Percentiles rank a stretch among this genome's conserved stretches.
Conservation (phyloP, 2,113 vertebrate species). For the Pluvianellus socialis region DNA sequence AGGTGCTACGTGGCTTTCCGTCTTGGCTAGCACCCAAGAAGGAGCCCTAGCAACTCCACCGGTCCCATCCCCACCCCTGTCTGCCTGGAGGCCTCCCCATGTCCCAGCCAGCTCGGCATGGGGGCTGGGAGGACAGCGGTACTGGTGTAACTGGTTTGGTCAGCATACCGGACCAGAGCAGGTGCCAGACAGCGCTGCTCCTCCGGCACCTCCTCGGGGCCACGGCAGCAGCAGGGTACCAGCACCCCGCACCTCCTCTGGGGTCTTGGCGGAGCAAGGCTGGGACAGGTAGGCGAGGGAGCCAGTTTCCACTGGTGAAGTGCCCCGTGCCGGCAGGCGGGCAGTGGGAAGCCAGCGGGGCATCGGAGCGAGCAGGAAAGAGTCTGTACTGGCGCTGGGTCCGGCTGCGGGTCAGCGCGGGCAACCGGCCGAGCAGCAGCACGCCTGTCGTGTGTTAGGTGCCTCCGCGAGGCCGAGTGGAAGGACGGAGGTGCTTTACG, state of each 20-base stretch:
- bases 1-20: neutral
- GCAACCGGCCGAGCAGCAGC: rapidly evolving
- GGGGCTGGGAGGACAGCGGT: neutral
- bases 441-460: rapidly evolving
- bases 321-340: rapidly evolving
- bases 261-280: neutral
- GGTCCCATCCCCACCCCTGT: neutral
- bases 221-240: neutral
- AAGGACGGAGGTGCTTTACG: neutral
- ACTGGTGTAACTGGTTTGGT: slow-evolving; percentile 54
- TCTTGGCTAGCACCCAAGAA: neutral
- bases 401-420: neutral
- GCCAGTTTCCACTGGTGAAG: neutral
- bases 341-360: rapidly evolving
- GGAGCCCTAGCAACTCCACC: neutral
- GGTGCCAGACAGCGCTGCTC: neutral
- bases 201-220: rapidly evolving
- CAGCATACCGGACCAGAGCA: neutral
- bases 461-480: rapidly evolving
- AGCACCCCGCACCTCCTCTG: rapidly evolving
- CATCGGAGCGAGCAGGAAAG: neutral
- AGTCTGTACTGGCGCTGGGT: rapidly evolving
- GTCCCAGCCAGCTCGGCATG: rapidly evolving
- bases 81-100: neutral
- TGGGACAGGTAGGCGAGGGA: rapidly evolving